These are phyloP conservation scores for Oryctes rhinoceros DNA, from an alignment of 1,140 invertebrate genomes.

Conservation along the genomic window DNA sequence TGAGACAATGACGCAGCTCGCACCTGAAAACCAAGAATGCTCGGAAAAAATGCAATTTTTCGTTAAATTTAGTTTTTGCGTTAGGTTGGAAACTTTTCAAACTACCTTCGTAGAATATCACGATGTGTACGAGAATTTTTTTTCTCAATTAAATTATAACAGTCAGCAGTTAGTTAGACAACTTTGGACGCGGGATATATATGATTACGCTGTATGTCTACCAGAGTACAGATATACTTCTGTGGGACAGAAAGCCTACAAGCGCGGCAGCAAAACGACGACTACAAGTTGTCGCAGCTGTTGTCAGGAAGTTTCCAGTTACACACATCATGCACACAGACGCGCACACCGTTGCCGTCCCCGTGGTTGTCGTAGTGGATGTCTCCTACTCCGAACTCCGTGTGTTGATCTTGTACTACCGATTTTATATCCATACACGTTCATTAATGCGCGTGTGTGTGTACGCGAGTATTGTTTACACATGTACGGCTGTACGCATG, in stretches of 20 bases:
- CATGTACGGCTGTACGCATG: background rate
- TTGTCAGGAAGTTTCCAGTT: constrained; percentile 21
- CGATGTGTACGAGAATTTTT: no score
- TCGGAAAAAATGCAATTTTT: no score
- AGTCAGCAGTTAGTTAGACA: no score
- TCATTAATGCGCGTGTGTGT: background rate
- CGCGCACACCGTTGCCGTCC: no score
- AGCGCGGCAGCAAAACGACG: constrained; percentile 4
- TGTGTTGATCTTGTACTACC: background rate
- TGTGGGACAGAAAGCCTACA: constrained; percentile 13
- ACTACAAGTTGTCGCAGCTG: constrained; percentile 8
- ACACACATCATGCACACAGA: constrained; percentile 1
- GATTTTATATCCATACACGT: background rate
- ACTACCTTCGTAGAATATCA: no score
- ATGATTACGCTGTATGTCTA: background rate
- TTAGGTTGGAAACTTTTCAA: no score
- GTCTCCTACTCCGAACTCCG: background rate
- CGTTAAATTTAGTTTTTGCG: no score
- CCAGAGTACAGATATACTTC: background rate
- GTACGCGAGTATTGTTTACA: background rate
- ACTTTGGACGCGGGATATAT: no score
- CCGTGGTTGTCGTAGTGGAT: background rate
- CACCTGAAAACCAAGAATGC: no score
- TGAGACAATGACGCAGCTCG: no score
- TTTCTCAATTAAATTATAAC: no score